Conservation (phyloP, 2,797 vertebrate species). For the Zalophus californianus region DNA sequence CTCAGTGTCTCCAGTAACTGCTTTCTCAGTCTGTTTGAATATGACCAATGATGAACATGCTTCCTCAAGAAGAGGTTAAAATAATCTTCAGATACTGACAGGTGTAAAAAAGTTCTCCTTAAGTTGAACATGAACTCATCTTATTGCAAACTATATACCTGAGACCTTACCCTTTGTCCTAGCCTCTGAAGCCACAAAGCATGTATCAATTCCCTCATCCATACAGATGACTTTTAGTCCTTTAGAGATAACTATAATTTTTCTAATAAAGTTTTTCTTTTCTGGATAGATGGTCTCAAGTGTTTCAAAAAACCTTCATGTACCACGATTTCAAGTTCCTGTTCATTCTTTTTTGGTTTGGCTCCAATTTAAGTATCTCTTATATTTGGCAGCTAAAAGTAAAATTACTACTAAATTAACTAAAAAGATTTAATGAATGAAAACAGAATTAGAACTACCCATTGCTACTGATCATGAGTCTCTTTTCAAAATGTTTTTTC, state of each 20-base stretch:
- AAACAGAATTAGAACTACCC: neutral
- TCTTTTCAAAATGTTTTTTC: slow-evolving; percentile 26
- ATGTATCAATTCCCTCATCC: neutral
- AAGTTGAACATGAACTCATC: neutral
- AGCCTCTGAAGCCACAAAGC: neutral
- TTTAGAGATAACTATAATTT: neutral
- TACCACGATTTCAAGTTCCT: slow-evolving; percentile 25
- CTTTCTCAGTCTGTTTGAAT: neutral
- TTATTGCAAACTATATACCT: neutral
- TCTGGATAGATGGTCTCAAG: neutral
- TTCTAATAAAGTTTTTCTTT: neutral
- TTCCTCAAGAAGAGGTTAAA: neutral
- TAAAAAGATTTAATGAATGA: neutral
- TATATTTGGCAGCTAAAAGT: neutral
- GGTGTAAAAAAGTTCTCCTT: neutral
- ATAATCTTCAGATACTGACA: neutral
- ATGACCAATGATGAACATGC: neutral
- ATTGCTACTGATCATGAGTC: neutral
- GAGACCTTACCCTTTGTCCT: neutral
- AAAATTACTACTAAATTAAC: neutral
- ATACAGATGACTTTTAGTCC: neutral
- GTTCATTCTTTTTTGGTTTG: neutral
- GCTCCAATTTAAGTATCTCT: slow-evolving; percentile 39
- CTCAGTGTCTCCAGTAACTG: neutral
- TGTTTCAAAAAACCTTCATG: slow-evolving; percentile 1